Base-by-base conservation (phyloP, 92 coral and sea anemone genomes). In the Epizoanthus ramosus region DNA sequence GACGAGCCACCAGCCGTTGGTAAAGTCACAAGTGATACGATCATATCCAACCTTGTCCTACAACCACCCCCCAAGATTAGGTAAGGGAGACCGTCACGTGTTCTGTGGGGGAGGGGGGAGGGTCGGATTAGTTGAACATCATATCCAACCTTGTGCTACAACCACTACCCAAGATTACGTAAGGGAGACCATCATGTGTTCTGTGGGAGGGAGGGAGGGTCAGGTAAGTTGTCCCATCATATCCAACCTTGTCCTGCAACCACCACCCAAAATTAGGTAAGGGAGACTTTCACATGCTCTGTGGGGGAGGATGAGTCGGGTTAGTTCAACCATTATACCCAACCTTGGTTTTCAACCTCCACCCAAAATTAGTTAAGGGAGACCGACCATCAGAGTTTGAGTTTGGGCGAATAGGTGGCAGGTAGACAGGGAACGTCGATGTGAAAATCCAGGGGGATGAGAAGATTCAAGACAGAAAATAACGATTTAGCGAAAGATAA, bases 41-140 rank as follows among this genome's bases (percentile, higher is more conserved):
- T 97, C 47, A 97, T 97, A 8, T 88, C 97, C 58, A 90, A 94
- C 41, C 90, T 97, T 53, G 98, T 97, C 19, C 85, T 94, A 25
- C 88, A 87, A 31, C 97, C 99, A 9, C 99, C 99, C 1, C 98
- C 98, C 35, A 97, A 92, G 69, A 86, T 93, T 79, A 97, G 98
- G 98, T 93, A 86, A 18, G 39, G 57, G 43, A 7, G 54, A 15
- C 37, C 31, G 9, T 22, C 41, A 61, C n/a, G 50, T 28, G 39
- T 17, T 31, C 17, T 35, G 17, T 24, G 18, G 25, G 70, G 31
- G 31, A 17, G 16, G 54, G 54, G 16, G 54, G 54, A 43, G 50
- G 43, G 43, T 37, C 43, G 0, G 2, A 4, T 35, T 2, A 2
- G 43, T 3, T 37, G 43, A 3, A 50, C 69, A 92, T 94, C 47